A percentile compares a stretch with the other conserved stretches of the same genome.
phyloP scores from a whole-genome alignment of 2,888 invertebrate genomes.

The Sphecodes monilicornis region DNA sequence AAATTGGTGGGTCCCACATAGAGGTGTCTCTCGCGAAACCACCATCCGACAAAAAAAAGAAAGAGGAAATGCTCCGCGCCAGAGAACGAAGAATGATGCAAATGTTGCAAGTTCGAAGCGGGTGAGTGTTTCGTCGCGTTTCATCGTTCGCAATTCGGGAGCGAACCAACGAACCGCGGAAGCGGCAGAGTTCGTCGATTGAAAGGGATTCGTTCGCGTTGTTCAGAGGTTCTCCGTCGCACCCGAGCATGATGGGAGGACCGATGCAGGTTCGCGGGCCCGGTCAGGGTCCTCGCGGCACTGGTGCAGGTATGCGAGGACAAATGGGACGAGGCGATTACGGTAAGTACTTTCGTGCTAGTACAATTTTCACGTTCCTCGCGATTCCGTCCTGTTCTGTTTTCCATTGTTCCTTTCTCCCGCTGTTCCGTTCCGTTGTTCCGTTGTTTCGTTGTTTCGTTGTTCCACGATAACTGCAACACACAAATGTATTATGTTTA shows the following conservation, averaged over 20 bases:
- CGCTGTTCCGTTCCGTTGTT: background rate
- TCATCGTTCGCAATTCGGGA: background rate
- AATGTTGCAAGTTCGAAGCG: conserved; percentile 95
- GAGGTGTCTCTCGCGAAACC: conserved; percentile 99
- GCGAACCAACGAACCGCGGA: background rate
- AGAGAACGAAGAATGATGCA: conserved; percentile 97
- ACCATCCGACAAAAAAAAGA: conserved; percentile 99
- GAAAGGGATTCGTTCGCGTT: background rate
- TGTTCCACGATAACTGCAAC: conserved; percentile 8
- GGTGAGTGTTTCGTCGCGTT: conserved; percentile 85
- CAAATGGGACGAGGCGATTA: conserved; percentile 95
- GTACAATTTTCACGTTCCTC: conserved; percentile 12
- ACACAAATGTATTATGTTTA: conserved; percentile 29
- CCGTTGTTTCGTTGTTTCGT: background rate
- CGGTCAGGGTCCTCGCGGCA: conserved; percentile 84
- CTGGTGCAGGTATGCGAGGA: conserved; percentile 87
- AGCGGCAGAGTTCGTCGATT: background rate
- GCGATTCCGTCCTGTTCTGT: conserved; percentile 20
- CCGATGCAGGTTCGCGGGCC: conserved; percentile 88
- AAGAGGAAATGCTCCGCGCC: conserved; percentile 96
- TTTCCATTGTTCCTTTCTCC: background rate
- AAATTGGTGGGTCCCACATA: conserved; percentile 95
- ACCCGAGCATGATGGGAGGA: conserved; percentile 90
- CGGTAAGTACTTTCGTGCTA: conserved; percentile 89
- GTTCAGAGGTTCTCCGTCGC: conserved; percentile 89